Base-by-base conservation (phyloP, 1,140 invertebrate species). In the Ooceraea biroi region DNA sequence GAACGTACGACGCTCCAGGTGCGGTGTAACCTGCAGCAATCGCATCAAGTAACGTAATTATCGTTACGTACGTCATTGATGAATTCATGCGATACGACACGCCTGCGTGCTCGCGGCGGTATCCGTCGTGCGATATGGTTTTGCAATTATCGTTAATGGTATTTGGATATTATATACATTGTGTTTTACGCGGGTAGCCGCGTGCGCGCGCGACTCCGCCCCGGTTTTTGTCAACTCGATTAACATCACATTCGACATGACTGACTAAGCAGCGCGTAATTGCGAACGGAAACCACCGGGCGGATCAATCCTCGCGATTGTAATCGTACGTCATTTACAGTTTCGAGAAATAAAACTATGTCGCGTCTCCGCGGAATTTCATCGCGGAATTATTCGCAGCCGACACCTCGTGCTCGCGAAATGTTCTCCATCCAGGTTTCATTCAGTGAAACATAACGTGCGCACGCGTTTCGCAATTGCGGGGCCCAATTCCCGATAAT, bases 141-240 rank as follows among this genome's bases (percentile, higher is more conserved):
- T 69, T 71, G 65, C 50, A 80, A 80, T 80, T 71, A 80, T 80
- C 76, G 22, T 80, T 80, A 46, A 80, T 80, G 76, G 25, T 80
- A 71, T 80, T 80, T 80, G 76, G 65, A 58, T 80, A 80, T 71
- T 80, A 78, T 78, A 57, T 11, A 60, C 19, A 69, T 71, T 71
- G 65, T 30, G 36, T 71, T 69, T 69, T 57, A 69, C 36, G 22
- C 36, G 36, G 36, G 7, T 36, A 7, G 36, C 44, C 7, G 10
- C 36, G 30, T 17, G 22, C 5, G 36, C 22, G 36, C 36, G 36
- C 36, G 36, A 36, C 36, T 36, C 7, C 36, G 36, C 0, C 22
- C 14, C 22, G n/a, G 48, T 55, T 78, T 80, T 80, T 69, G 50
- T n/a, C 30, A 71, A 71, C 50, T 46, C 52, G 76, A 65, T 80